phyloP scores from a whole-genome alignment of 2,888 invertebrate species.

The Galerucella nymphaeae region DNA sequence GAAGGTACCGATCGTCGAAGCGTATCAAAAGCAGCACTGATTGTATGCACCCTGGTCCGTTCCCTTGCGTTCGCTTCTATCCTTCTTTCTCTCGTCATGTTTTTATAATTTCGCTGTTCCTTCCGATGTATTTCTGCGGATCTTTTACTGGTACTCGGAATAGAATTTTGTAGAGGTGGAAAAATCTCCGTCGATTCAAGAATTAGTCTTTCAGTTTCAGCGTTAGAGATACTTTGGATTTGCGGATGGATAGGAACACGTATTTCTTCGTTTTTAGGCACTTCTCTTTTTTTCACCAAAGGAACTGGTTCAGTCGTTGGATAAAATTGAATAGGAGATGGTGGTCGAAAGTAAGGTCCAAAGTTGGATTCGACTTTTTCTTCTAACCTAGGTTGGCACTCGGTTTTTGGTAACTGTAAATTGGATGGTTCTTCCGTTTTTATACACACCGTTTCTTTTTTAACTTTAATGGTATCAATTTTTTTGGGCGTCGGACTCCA shows the following conservation, averaged over 20 bases:
- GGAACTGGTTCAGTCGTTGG: conserved; percentile 54
- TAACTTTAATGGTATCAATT: conserved; percentile 21
- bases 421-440: conserved; percentile 33
- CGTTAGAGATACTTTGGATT: conserved; percentile 48
- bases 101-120: conserved; percentile 91
- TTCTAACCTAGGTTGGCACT: conserved; percentile 38
- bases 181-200: conserved; percentile 57
- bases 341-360: conserved; percentile 58
- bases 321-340: conserved; percentile 51
- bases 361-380: conserved; percentile 45
- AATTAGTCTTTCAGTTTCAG: conserved; percentile 58
- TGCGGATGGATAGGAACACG: conserved; percentile 59
- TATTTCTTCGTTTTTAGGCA: conserved; percentile 40
- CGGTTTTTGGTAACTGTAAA: conserved; percentile 45
- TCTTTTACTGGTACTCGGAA: conserved; percentile 33
- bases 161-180: conserved; percentile 50
- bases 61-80: conserved; percentile 96
- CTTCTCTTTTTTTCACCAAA: conserved; percentile 53
- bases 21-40: conserved; percentile 94
- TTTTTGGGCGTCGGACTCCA: conserved; percentile 68
- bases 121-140: conserved; percentile 41
- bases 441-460: conserved; percentile 17
- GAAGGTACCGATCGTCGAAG: conserved; percentile 86
- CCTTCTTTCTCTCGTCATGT: conserved; percentile 92
- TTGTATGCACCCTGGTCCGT: conserved; percentile 92